Conservation (phyloP, 2,797 vertebrate genomes). For the Sebastes iracundus region DNA sequence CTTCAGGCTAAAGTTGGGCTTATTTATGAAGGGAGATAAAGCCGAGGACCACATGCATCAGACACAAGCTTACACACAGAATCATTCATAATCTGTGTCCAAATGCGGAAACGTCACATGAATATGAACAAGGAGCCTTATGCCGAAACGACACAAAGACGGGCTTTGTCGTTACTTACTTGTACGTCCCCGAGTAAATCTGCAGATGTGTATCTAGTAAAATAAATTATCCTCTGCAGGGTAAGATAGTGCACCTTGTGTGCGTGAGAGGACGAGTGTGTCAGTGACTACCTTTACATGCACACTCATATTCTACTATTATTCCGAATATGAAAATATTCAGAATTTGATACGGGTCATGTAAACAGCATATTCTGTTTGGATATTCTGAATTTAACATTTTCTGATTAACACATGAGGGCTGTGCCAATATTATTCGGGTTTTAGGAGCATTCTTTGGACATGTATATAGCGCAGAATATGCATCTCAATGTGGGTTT, state of each 20-base stretch:
- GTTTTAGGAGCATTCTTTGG: no score
- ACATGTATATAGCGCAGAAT: no score
- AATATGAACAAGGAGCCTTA: neutral
- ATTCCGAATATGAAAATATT: no score
- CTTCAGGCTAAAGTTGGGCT: constrained; percentile 33
- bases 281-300: neutral
- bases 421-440: no score
- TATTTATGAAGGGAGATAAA: constrained; percentile 53
- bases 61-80: neutral
- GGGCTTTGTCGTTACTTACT: neutral
- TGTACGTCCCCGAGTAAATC: neutral
- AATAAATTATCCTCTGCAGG: constrained; percentile 1
- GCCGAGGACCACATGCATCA: neutral
- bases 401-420: no score
- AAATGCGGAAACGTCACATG: neutral
- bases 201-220: constrained; percentile 3
- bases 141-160: neutral
- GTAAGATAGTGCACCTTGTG: neutral
- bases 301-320: no score
- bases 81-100: constrained; percentile 3
- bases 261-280: neutral
- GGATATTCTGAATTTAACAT: no score
- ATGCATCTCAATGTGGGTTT: no score
- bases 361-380: no score
- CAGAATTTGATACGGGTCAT: no score